phyloP scores from a whole-genome alignment of 1,140 invertebrate species.

The Mizuhopecten yessoensis region DNA sequence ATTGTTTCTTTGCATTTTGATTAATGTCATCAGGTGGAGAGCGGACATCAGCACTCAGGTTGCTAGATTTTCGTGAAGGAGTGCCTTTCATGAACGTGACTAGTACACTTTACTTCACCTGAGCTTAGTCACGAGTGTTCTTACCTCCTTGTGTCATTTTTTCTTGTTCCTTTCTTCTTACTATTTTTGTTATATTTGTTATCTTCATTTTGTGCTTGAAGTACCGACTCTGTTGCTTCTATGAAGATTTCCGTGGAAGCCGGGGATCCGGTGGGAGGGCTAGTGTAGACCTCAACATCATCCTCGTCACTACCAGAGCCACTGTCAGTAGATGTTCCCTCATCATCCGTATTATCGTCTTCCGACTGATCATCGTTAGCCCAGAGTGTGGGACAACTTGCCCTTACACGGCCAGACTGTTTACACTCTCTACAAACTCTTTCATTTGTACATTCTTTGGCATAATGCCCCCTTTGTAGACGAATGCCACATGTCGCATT shows the following conservation, averaged over 20 bases:
- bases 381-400: not conserved
- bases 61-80: not conserved
- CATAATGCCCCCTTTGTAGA: constrained; percentile 16
- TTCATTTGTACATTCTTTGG: constrained; percentile 28
- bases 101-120: not conserved
- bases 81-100: not conserved
- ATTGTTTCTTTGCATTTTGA: not conserved
- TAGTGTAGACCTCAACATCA: not conserved
- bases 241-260: not conserved
- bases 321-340: too few relatives aligned
- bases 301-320: not conserved
- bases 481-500: constrained; percentile 40
- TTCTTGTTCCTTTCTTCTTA: not conserved
- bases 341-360: too few relatives aligned
- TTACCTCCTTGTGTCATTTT: not conserved
- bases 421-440: constrained; percentile 43
- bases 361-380: not conserved
- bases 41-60: not conserved
- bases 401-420: constrained; percentile 13
- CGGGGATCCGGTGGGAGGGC: not conserved
- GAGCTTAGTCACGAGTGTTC: not conserved
- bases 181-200: not conserved
- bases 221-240: not conserved
- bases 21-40: not conserved
- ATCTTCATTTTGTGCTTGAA: too few relatives aligned